A percentile compares a stretch with the other conserved stretches of the same genome.
Conservation (phyloP, 2,888 invertebrate species). For the Melinaea marsaeus region DNA sequence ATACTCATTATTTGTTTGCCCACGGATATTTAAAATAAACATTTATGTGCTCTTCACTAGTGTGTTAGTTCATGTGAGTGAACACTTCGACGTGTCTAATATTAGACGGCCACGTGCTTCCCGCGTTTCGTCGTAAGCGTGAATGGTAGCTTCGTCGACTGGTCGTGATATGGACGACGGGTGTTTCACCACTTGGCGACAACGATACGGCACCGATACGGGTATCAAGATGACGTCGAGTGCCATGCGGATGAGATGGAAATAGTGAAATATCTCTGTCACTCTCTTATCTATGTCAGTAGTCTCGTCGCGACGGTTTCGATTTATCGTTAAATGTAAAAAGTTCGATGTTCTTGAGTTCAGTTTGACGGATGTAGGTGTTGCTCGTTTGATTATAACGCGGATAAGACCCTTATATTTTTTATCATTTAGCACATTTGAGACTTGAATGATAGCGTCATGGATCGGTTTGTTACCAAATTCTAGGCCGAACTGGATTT, state of each 20-base stretch:
- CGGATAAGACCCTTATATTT: constrained; percentile 51
- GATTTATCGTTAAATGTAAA: constrained; percentile 2
- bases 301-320: background rate
- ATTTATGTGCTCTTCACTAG: constrained; percentile 57
- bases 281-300: constrained; percentile 7
- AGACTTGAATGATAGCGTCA: constrained; percentile 59
- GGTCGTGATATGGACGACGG: constrained; percentile 42
- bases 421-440: constrained; percentile 54
- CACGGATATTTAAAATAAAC: constrained; percentile 58
- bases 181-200: constrained; percentile 29
- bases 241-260: constrained; percentile 1
- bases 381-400: constrained; percentile 36
- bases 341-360: background rate
- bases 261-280: constrained; percentile 4
- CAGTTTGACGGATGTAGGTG: constrained; percentile 30
- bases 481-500: too few species aligned
- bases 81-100: constrained; percentile 52
- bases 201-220: constrained; percentile 8
- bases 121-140: constrained; percentile 61
- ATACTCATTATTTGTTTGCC: constrained; percentile 59
- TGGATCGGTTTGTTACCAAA: constrained; percentile 23
- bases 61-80: constrained; percentile 47
- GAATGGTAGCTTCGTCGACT: constrained; percentile 50
- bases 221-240: background rate
- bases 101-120: constrained; percentile 68